Evolutionary conservation across 2,888 invertebrate species (phyloP).

Genomic region (Tenthredo distinguenda): DNA sequence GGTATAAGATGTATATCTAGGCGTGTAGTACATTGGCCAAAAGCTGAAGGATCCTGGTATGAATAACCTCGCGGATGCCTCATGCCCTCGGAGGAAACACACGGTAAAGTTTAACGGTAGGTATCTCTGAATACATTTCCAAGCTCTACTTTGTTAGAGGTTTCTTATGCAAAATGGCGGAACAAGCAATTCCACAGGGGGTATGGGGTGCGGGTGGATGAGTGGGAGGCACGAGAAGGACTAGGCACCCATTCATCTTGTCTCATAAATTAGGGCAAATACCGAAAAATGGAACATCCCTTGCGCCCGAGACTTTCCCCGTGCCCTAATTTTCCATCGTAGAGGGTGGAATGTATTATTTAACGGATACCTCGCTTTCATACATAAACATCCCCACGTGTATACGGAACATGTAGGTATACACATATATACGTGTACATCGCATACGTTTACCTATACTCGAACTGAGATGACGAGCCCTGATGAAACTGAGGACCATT

Average conservation of each 20-base stretch:
- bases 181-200: conserved; percentile 32
- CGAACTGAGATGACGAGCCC: background rate
- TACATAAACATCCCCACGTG: background rate
- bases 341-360: conserved; percentile 24
- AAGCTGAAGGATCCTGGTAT: background rate
- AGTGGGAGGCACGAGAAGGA: conserved; percentile 1
- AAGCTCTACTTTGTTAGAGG: conserved; percentile 42
- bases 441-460: background rate
- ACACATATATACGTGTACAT: background rate
- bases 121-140: conserved; percentile 45
- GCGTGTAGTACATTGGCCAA: background rate
- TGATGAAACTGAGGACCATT: conserved; percentile 8
- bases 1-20: background rate
- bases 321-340: conserved; percentile 29
- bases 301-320: conserved; percentile 19
- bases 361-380: conserved; percentile 18
- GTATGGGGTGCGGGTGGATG: background rate
- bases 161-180: conserved; percentile 48
- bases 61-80: background rate
- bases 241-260: conserved; percentile 27
- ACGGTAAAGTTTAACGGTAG: conserved; percentile 25
- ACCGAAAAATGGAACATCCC: conserved; percentile 38
- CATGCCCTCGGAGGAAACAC: conserved; percentile 26
- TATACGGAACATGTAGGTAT: background rate
- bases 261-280: conserved; percentile 45